phyloP scores from a whole-genome alignment of 1,140 invertebrate genomes.

The Atta cephalotes region DNA sequence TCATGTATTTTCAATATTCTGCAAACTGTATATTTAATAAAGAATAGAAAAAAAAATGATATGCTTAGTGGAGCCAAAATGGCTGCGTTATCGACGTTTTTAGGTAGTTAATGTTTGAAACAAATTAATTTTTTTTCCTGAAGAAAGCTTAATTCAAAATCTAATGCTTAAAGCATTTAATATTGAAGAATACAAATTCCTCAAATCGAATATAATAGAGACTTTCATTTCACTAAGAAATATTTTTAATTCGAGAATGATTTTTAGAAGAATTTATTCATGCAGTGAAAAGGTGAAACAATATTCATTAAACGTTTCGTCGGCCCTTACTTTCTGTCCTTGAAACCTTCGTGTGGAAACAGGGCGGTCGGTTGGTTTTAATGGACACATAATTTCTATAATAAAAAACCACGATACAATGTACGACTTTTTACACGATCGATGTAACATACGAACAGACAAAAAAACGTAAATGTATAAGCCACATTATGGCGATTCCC shows the following conservation, averaged over 20 bases:
- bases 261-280: neutral
- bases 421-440: conserved; percentile 69
- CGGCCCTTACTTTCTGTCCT: conserved; percentile 51
- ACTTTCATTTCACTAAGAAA: neutral
- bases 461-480: conserved; percentile 47
- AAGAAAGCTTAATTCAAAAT: neutral
- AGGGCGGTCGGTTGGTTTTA: conserved; percentile 65
- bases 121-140: neutral
- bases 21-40: no score
- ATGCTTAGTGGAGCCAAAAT: no score
- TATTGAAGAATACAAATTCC: neutral
- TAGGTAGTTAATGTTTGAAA: no score
- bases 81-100: no score
- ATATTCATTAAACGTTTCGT: conserved; percentile 29
- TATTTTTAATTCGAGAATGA: neutral
- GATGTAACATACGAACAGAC: conserved; percentile 63
- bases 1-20: no score
- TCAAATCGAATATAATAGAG: neutral
- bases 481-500: conserved; percentile 53
- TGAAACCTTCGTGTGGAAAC: conserved; percentile 64
- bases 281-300: neutral
- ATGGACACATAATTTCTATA: conserved; percentile 64
- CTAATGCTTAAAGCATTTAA: neutral
- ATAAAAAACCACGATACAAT: conserved; percentile 49
- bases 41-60: no score